Evolutionary conservation across 92 coral and sea anemone genomes (phyloP).

Genomic region (Zoanthus sociatus): DNA sequence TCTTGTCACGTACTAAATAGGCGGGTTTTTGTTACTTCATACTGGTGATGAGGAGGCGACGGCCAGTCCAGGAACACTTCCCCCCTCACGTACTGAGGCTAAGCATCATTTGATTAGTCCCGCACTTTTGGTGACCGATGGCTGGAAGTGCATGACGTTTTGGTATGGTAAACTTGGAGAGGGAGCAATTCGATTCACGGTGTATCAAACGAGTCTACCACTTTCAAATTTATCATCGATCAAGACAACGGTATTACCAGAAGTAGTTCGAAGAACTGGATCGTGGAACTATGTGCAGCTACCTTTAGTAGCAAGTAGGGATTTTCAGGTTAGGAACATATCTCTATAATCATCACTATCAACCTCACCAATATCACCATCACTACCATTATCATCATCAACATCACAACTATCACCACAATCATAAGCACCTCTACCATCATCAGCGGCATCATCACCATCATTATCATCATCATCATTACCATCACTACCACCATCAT

Average conservation of each 20-base stretch:
- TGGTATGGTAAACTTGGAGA: constrained; percentile 3
- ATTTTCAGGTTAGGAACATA: not conserved
- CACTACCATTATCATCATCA: not conserved
- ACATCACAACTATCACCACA: no score
- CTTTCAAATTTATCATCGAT: not conserved
- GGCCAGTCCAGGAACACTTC: no score
- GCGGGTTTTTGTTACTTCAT: constrained; percentile 15
- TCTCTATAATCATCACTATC: not conserved
- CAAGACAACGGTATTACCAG: not conserved
- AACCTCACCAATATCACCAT: not conserved
- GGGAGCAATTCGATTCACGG: not conserved
- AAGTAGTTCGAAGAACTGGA: not conserved
- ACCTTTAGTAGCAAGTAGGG: not conserved
- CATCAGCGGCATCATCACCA: no score
- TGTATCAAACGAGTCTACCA: not conserved
- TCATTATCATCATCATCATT: no score
- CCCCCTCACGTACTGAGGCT: not conserved
- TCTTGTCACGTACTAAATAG: not conserved
- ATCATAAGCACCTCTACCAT: no score
- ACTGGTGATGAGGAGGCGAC: not conserved
- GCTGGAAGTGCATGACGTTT: constrained; percentile 26
- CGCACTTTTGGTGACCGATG: constrained; percentile 7
- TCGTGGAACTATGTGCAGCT: constrained; percentile 4
- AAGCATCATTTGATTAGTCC: not conserved
- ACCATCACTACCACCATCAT: no score